phyloP scores from a whole-genome alignment of 2,113 vertebrate genomes.

The Mormyrus iriodes region DNA sequence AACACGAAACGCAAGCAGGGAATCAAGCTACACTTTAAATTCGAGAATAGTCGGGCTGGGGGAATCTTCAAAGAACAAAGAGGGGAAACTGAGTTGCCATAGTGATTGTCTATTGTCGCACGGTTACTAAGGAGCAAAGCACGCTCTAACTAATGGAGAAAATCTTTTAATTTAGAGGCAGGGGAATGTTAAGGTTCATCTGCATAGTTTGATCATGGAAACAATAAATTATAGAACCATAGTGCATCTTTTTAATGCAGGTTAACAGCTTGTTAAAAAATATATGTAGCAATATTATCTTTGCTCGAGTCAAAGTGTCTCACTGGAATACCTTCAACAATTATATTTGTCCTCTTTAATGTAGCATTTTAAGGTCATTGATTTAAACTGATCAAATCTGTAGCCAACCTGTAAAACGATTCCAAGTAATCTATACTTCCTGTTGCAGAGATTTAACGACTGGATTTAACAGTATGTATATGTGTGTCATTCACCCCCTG shows the following conservation, averaged over 20 bases:
- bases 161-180: not conserved
- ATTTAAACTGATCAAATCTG: not conserved
- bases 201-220: not conserved
- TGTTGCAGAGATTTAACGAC: not conserved
- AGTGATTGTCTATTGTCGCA: slow-evolving; percentile 22
- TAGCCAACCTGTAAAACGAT: not conserved
- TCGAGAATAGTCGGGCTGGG: not conserved
- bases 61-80: slow-evolving; percentile 18
- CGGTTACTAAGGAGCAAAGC: slow-evolving; percentile 17
- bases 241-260: not conserved
- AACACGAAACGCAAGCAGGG: not conserved
- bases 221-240: not conserved
- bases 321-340: not conserved
- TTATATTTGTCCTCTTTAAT: not conserved
- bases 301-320: not conserved
- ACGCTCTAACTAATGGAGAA: not conserved
- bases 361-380: not conserved
- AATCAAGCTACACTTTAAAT: not conserved
- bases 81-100: slow-evolving; percentile 24
- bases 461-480: not conserved
- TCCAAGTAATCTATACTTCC: not conserved
- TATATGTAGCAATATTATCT: not conserved
- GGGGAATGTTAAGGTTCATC: not conserved
- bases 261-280: not conserved
- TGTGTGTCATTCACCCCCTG: not conserved